Evolutionary conservation across 30 jellyfish, hydroid and myxozoan species (phyloP).

Genomic region (Hydractinia echinata): DNA sequence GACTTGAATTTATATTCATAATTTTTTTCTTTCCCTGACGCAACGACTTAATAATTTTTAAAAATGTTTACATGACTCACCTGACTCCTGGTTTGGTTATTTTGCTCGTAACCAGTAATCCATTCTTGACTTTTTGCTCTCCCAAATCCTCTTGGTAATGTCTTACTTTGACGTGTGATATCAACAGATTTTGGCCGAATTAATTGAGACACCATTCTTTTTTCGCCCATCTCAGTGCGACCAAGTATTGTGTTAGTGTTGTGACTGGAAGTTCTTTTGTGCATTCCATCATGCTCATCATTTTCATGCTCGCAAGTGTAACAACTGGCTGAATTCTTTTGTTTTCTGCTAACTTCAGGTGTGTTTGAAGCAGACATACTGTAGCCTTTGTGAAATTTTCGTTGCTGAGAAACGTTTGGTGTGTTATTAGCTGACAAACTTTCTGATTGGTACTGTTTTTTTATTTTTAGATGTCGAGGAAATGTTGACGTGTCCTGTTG

Average conservation of each 20-base stretch:
- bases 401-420: not conserved
- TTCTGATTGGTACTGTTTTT: not conserved
- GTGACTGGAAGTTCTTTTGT: not conserved
- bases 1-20: too few relatives aligned
- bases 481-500: not conserved
- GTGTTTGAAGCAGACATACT: conserved; percentile 4
- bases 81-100: not conserved
- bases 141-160: not conserved
- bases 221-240: conserved; percentile 13
- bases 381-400: not conserved
- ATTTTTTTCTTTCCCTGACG: too few relatives aligned
- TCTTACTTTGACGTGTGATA: not conserved
- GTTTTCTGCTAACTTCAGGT: not conserved
- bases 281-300: not conserved
- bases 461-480: conserved; percentile 1
- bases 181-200: conserved; percentile 6
- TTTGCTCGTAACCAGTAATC: not conserved
- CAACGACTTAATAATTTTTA: too few relatives aligned
- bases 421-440: conserved; percentile 8
- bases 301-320: too few relatives aligned
- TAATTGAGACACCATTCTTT: conserved; percentile 1
- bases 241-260: not conserved
- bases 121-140: not conserved
- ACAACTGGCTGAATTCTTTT: too few relatives aligned
- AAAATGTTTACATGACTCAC: too few relatives aligned